Percentiles rank a stretch among this genome's conserved stretches.
phyloP scores from a whole-genome alignment of 2,113 vertebrate genomes.

The Pantherophis guttatus region DNA sequence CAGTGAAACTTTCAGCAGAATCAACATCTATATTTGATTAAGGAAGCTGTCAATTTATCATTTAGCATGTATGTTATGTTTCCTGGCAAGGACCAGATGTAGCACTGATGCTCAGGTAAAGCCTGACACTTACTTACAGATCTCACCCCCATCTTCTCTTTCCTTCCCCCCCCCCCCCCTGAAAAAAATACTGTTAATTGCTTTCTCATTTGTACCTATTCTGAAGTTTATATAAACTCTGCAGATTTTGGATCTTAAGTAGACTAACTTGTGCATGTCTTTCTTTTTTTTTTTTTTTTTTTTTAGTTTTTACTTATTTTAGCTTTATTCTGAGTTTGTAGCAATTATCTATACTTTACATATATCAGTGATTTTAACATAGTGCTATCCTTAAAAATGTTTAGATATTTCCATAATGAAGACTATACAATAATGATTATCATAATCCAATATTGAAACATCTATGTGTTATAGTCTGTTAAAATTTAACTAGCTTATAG shows the following conservation, averaged over 20 bases:
- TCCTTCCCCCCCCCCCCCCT: fast-evolving
- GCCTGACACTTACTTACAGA: not conserved
- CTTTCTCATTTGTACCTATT: not conserved
- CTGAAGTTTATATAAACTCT: not conserved
- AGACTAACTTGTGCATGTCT: not conserved
- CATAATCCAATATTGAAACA: too few relatives aligned
- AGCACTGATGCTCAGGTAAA: not conserved
- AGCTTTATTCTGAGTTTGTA: too few relatives aligned
- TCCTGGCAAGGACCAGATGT: not conserved
- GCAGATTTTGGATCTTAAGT: not conserved
- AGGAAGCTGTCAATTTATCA: not conserved
- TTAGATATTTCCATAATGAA: too few relatives aligned
- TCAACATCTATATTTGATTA: not conserved
- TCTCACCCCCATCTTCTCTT: not conserved
- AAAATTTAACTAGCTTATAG: too few relatives aligned
- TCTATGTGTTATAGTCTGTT: too few relatives aligned
- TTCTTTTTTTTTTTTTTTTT: too few relatives aligned
- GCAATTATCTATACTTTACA: too few relatives aligned
- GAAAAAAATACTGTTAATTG: not conserved
- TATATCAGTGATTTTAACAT: too few relatives aligned
- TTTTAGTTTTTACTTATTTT: too few relatives aligned
- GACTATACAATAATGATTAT: too few relatives aligned
- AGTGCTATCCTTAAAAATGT: too few relatives aligned
- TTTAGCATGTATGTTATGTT: not conserved
- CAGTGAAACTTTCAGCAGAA: not conserved